A percentile compares a stretch with the other conserved stretches of the same genome.
Evolutionary conservation across 2,113 vertebrate genomes (phyloP).

Genomic region (Phaetusa simplex): DNA sequence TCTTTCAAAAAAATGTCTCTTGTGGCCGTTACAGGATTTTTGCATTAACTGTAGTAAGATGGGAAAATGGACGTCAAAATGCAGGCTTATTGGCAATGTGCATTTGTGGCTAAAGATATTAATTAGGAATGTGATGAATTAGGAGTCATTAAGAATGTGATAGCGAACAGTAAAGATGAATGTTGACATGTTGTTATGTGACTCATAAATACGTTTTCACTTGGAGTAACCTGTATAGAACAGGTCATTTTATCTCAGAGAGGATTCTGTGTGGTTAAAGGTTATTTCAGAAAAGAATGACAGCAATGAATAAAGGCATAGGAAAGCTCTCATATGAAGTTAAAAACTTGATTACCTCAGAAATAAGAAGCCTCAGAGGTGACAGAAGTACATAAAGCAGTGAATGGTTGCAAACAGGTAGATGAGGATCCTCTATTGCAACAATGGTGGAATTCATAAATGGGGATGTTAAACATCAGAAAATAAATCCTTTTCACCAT

Average conservation of each 20-base stretch:
- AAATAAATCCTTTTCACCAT: background rate
- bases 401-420: background rate
- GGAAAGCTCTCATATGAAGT: background rate
- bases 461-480: background rate
- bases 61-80: background rate
- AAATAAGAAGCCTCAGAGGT: background rate
- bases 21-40: background rate
- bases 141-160: background rate
- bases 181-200: background rate
- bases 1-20: background rate
- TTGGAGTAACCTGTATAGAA: background rate
- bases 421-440: background rate
- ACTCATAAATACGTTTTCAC: background rate
- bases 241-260: background rate
- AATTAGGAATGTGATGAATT: background rate
- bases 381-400: background rate
- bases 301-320: background rate
- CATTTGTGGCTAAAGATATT: background rate
- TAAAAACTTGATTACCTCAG: background rate
- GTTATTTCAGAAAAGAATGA: background rate
- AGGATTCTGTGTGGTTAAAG: background rate
- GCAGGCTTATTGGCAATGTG: background rate
- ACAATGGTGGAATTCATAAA: background rate
- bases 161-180: background rate
- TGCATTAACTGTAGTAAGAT: background rate